Percentiles rank a stretch among this genome's conserved stretches.
Conservation (phyloP, 2,113 vertebrate species). For the Plotosus lineatus region DNA sequence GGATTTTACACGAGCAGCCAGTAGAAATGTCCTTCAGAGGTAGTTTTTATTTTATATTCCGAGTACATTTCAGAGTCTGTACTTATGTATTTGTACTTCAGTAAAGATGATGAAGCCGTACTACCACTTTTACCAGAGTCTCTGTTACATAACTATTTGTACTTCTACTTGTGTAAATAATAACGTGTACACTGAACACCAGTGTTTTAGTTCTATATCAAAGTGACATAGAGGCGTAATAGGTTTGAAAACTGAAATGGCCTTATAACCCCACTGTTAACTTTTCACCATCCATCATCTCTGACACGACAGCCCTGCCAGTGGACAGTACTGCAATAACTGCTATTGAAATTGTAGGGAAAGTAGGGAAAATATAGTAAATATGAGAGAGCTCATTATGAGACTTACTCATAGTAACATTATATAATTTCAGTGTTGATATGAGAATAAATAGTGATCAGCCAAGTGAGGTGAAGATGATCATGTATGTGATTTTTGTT, state of each 20-base stretch:
- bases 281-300: background rate
- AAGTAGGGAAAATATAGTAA: background rate
- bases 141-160: no score
- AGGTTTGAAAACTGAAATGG: background rate
- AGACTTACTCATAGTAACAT: no score
- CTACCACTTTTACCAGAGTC: no score
- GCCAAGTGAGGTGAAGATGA: background rate
- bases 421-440: background rate
- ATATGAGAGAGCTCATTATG: background rate
- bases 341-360: background rate
- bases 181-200: no score
- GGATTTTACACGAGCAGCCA: no score
- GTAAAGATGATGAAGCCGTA: no score
- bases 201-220: background rate
- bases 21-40: no score
- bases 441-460: background rate
- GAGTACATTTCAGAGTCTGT: no score
- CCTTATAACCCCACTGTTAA: background rate
- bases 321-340: background rate
- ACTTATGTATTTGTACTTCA: no score
- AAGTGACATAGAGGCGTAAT: background rate
- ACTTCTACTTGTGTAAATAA: no score
- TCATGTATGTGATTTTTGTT: background rate
- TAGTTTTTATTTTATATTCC: no score
- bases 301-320: background rate